Base-by-base conservation (phyloP, 2,888 invertebrate species). In the Aproaerema taeniolella region DNA sequence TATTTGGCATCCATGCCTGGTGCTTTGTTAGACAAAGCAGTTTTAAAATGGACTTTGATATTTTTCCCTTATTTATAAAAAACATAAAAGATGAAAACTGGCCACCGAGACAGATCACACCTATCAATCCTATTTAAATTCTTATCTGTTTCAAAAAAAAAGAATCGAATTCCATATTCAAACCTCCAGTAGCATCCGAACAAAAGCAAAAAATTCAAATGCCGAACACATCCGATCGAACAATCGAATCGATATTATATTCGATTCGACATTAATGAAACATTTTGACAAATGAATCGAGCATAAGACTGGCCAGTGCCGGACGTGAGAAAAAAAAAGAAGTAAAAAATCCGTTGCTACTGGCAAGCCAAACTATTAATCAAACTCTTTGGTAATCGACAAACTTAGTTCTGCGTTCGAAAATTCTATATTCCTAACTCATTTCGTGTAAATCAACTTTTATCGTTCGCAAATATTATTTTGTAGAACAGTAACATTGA, bases 271-370 rank as follows among this genome's bases (percentile, higher is more conserved):
- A 51, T 47, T 66, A 67, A 69, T 68, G 61, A 65, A 64, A 63
- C 61, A 47, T 57, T 59, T 58, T 72, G 75, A 75, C 71, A 72
- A 77, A 80, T 78, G 76, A 63, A 64, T 67, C 61, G 57, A 63
- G 64, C 54, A 62, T 58, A 69, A 57, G 54, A 55, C 58, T 56
- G 55, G 59, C 47, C 50, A 47, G 25, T 56, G 58, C 68, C 71
- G 74, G 75, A 74, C 67, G 68, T 59, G 55, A 46, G 45, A 52
- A 58, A 55, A 61, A 58, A 56, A 45, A 51, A 35, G 24, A 35
- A 25, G 14, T 24, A 35, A 35, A 35, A 35, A 35, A 6, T 28
- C 28, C 14, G 51, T 50, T 41, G 80, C 82, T 82, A 82, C 82
- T 67, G 81, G 67, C 68, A 59, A n/a, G 26, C 20, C 5, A 20